Evolutionary conservation across 2,113 vertebrate species (phyloP).

Genomic region (Saccopteryx bilineata): DNA sequence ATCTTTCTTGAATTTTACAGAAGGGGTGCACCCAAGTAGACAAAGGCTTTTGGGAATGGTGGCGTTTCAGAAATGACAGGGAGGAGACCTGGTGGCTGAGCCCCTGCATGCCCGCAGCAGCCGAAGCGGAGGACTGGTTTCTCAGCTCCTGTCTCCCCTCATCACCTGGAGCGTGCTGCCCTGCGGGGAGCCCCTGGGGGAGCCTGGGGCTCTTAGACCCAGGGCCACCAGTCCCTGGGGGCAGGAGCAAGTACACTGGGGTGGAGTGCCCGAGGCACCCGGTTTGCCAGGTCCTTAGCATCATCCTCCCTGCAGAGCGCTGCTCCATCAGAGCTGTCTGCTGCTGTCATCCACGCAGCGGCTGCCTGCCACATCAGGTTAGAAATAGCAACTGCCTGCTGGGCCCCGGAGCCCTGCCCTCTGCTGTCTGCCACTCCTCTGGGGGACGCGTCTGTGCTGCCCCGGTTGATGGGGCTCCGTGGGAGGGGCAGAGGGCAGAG

Average conservation of each 20-base stretch:
- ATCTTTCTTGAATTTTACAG: not conserved
- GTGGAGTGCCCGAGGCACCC: too few relatives aligned
- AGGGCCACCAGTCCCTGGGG: not conserved
- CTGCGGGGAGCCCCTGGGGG: too few relatives aligned
- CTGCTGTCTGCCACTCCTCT: not conserved
- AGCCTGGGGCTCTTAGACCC: not conserved
- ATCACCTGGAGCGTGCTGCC: too few relatives aligned
- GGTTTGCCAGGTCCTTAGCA: accelerated
- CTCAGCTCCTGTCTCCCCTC: not conserved
- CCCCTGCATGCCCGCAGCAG: not conserved
- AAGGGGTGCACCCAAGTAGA: not conserved
- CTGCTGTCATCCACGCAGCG: not conserved
- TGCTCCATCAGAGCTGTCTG: not conserved
- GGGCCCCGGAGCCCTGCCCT: not conserved
- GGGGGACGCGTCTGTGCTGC: not conserved
- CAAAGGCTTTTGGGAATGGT: not conserved
- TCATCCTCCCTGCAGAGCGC: accelerated
- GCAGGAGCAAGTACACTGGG: not conserved
- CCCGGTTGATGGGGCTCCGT: not conserved
- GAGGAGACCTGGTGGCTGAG: not conserved
- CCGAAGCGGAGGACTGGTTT: not conserved
- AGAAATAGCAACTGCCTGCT: slow-evolving; percentile 50
- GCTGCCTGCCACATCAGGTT: slow-evolving; percentile 17
- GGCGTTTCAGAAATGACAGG: not conserved
- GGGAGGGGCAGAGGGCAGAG: not conserved